A percentile compares a stretch with the other conserved stretches of the same genome.
Evolutionary conservation across 2,888 invertebrate genomes (phyloP).

Genomic region (Hofmannophila pseudospretella): DNA sequence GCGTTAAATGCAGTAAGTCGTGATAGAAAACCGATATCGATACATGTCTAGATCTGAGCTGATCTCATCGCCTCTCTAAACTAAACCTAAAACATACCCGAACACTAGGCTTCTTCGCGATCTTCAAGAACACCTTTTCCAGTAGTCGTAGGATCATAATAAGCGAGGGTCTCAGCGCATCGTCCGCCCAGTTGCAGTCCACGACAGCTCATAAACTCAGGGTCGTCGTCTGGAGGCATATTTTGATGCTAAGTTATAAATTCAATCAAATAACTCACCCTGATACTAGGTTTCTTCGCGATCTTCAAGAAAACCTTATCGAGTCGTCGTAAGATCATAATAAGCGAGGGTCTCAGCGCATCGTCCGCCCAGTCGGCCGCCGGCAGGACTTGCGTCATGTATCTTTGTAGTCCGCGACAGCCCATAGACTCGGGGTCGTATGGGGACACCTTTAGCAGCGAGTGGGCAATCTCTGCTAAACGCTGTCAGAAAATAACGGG

Average conservation of each 20-base stretch:
- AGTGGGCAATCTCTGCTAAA: constrained; percentile 97
- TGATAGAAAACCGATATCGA: too few relatives aligned
- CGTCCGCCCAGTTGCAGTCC: constrained; percentile 98
- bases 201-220: constrained; percentile 96
- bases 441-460: constrained; percentile 96
- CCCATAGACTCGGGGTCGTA: constrained; percentile 99
- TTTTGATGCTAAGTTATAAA: too few relatives aligned
- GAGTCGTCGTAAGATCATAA: constrained; percentile 92
- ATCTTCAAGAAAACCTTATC: constrained; percentile 99
- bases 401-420: constrained; percentile 93
- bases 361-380: constrained; percentile 98
- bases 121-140: constrained; percentile 98
- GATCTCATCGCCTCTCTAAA: too few relatives aligned
- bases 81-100: constrained; percentile 82
- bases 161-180: constrained; percentile 92
- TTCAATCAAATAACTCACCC: constrained; percentile 81
- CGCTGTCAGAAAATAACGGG: constrained; percentile 73
- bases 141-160: constrained; percentile 93
- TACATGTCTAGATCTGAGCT: too few relatives aligned
- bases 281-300: constrained; percentile 95
- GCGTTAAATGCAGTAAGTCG: too few relatives aligned
- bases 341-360: constrained; percentile 92
- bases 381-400: constrained; percentile 94
- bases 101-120: constrained; percentile 96
- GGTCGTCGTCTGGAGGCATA: constrained; percentile 98